Base-by-base conservation (phyloP, 2,113 vertebrate genomes). In the Vimba vimba region DNA sequence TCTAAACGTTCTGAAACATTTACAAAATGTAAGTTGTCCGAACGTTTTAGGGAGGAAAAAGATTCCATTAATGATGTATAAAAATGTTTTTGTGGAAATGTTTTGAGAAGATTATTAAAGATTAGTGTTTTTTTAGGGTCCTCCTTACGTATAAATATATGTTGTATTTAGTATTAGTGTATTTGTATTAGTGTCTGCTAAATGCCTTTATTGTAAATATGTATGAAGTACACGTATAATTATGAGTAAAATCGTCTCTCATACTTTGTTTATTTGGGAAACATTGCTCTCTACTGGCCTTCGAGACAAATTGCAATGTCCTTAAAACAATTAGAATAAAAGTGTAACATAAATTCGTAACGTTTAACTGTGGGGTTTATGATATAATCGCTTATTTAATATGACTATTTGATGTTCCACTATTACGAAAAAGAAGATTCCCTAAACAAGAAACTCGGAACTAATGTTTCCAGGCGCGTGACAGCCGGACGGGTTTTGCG, bases 41-140 rank as follows among this genome's bases (percentile, higher is more conserved):
- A 52, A 17, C 13, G 1, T 17, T 52, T 5, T 1, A 1, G 6
- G 39, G 11, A 3, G 12, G 13, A 0, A 17, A 15, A 4, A 0
- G n/a, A 50, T 50, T 50, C 12, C 47, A 15, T 17, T 13, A 52
- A 52, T 4, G 50, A 52, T 52, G 1, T 50, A 50, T 1, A 50
- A 4, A 52, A 52, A 52, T 52, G 4, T 52, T 17, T 52, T 5
- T 52, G 50, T 52, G 50, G 4, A 17, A 52, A 17, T 52, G 15
- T 52, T 52, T 52, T 52, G 50, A 52, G 50, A 52, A 2, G 4
- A 52, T 52, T 52, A 50, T 50, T 50, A 50, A 50, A 50, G 12
- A 47, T 12, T 4, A 47, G 21, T 10, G 27, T 1, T 27, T 10
- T 10, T 23, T 60, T n/a, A 10, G 21, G 9, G 7, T 23, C 23